Conservation (phyloP, 2,797 vertebrate species). For the Manis javanica region DNA sequence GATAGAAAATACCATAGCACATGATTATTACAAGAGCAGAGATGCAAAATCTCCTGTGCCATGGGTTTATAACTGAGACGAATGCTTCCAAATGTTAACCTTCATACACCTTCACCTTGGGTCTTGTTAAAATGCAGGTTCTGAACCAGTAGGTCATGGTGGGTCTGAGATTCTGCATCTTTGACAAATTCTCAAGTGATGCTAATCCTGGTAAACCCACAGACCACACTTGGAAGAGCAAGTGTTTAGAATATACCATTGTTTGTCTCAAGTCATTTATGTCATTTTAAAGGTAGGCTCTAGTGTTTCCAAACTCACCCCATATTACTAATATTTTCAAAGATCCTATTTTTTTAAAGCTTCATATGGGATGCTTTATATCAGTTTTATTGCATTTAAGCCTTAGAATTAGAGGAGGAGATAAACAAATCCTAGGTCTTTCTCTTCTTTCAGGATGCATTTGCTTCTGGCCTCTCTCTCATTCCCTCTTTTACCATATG, state of each 20-base stretch:
- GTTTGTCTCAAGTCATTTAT: background rate
- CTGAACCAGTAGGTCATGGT: background rate
- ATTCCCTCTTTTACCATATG: background rate
- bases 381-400: slow-evolving; percentile 36
- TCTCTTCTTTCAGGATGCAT: slow-evolving; percentile 29
- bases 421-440: background rate
- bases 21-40: background rate
- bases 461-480: background rate
- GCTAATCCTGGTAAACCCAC: background rate
- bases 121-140: background rate
- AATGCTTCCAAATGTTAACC: background rate
- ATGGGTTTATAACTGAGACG: background rate
- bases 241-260: background rate
- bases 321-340: slow-evolving; percentile 31
- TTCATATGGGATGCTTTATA: background rate
- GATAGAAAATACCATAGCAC: background rate
- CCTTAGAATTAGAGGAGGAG: background rate
- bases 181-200: background rate
- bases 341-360: background rate
- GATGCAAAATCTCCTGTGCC: background rate
- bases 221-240: background rate
- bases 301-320: background rate
- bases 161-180: background rate
- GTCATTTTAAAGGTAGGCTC: background rate
- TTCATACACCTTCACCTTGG: background rate